Conservation (phyloP, 2,113 vertebrate species). For the Platycercus adscitus region DNA sequence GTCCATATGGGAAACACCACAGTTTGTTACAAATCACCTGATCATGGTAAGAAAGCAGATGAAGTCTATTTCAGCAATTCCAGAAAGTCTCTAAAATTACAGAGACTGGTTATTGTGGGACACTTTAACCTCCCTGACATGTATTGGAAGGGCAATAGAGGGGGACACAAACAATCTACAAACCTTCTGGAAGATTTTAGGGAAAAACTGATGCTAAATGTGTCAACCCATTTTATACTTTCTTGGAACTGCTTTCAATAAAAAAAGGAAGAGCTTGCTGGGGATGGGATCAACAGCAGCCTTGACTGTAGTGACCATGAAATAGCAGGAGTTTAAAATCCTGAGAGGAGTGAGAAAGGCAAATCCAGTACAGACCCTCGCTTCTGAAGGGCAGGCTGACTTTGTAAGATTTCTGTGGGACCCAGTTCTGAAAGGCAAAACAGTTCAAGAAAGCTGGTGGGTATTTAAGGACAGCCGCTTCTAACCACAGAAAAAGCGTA, state of each 20-base stretch:
- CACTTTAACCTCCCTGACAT: background rate
- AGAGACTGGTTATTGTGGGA: background rate
- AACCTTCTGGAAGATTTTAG: background rate
- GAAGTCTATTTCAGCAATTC: background rate
- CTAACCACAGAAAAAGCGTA: background rate
- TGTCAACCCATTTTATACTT: background rate
- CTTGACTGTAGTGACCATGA: background rate
- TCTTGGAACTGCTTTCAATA: background rate
- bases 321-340: background rate
- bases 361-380: background rate
- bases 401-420: background rate
- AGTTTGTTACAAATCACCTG: background rate
- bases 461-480: background rate
- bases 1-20: fast-evolving
- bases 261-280: background rate
- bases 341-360: background rate
- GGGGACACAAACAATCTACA: background rate
- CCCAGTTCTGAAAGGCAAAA: background rate
- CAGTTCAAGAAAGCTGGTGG: background rate
- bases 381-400: background rate
- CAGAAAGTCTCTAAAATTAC: background rate
- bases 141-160: background rate
- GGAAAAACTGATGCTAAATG: background rate
- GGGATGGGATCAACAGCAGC: background rate
- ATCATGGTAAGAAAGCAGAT: fast-evolving